Evolutionary conservation across 2,113 vertebrate species (phyloP), one percentile per base, ranked within the genome.

Genomic region (Leptobrachium ailaonicum): DNA sequence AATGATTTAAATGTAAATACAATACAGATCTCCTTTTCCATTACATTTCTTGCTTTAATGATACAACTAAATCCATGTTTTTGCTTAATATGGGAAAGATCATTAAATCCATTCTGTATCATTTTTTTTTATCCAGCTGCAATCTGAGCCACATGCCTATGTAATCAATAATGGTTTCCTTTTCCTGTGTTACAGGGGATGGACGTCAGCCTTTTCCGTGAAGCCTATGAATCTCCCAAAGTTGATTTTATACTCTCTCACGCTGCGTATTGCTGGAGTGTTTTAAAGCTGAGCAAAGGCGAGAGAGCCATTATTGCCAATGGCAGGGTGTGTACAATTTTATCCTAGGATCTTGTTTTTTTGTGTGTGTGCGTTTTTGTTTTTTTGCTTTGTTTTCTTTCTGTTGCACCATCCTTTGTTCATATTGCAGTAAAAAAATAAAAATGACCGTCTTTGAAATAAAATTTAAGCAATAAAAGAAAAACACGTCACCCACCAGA

Each of bases 291-390:
- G 86, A 95, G 94, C 90, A 97, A 92, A 83, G 97, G 97, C 70
- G 96, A 98, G 87, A 92, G 95, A 79, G 95, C 95, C 0, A 93
- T 99, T 74, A 95, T 99, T 88, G 97, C 96, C 91, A 99, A 99
- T 3, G 98, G 97, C 90, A 89, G 98, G 93, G 98, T 99, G 85
- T 95, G 95, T 82, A 79, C 54, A 7, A 9, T 42, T 4, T 71
- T 20, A 20, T 47, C 11, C 20, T 41, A n/a, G n/a, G 2, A 42
- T 4, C 66, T 43, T 68, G 10, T 12, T 12, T 60, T 60, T 13
- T 60, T 4, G 11, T 12, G 6, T 60, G 56, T 14, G 9, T 54
- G 11, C 1, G 1, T 10, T 60, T 60, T 60, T 60, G 4, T 8
- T 5, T 50, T 54, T 60, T 58, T 60, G 10, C 13, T 60, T 60